Evolutionary conservation across 2,888 invertebrate genomes (phyloP).

Genomic region (Mimumesa dahlbomi): DNA sequence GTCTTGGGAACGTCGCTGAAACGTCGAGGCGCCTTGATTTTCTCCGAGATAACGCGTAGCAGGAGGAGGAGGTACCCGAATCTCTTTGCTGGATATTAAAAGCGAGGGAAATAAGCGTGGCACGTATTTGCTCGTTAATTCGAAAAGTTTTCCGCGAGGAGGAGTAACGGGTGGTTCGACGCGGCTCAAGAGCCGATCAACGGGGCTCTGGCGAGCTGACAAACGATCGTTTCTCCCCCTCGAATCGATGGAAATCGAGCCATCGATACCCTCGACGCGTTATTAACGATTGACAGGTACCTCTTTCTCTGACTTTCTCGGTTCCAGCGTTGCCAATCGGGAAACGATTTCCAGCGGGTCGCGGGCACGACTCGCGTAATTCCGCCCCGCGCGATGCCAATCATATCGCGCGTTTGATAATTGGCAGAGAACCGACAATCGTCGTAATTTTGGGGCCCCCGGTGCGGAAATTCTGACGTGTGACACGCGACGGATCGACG

Average conservation of each 20-base stretch:
- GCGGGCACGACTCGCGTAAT: constrained; percentile 33
- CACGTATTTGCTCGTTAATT: no score
- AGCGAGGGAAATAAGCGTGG: no score
- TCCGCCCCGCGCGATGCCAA: constrained; percentile 49
- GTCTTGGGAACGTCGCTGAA: background rate
- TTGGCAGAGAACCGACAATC: constrained; percentile 71
- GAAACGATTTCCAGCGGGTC: constrained; percentile 28
- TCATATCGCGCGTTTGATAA: constrained; percentile 61
- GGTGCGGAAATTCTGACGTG: constrained; percentile 75
- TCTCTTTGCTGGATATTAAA: no score
- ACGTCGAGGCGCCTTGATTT: no score
- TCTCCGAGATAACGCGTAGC: no score
- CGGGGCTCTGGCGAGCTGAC: constrained; percentile 66
- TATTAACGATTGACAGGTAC: constrained; percentile 68
- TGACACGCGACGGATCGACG: constrained; percentile 75
- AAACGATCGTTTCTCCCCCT: constrained; percentile 67
- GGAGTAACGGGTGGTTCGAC: no score
- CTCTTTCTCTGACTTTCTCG: constrained; percentile 1
- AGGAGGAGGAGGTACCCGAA: no score
- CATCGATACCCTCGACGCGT: constrained; percentile 64
- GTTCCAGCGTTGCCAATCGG: background rate
- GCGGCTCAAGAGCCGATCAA: constrained; percentile 66
- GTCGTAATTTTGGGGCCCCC: constrained; percentile 59
- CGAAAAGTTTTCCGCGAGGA: no score
- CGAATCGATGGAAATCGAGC: constrained; percentile 45